Evolutionary conservation across 2,888 invertebrate genomes (phyloP).

Genomic region (Yponomeuta sedellus): DNA sequence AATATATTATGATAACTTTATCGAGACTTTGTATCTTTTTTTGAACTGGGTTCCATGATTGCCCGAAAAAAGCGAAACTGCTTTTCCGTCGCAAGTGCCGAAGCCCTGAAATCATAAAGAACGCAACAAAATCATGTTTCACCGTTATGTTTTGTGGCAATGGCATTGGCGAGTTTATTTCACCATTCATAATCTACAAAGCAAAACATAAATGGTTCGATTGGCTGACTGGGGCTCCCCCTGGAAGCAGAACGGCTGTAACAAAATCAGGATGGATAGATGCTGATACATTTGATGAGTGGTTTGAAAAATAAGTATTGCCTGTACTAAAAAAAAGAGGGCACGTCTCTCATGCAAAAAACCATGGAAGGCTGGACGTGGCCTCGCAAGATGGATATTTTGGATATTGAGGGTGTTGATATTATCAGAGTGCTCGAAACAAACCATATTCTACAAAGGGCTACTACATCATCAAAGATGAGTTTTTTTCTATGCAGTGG

Average conservation of each 20-base stretch:
- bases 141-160: constrained; percentile 27
- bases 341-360: too few species aligned
- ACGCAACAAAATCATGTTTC: constrained; percentile 28
- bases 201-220: constrained; percentile 26
- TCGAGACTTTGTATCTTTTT: too few species aligned
- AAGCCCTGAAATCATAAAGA: constrained; percentile 26
- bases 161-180: constrained; percentile 25
- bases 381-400: too few species aligned
- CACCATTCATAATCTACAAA: constrained; percentile 28
- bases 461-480: too few species aligned
- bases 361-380: too few species aligned
- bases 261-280: constrained; percentile 27
- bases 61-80: constrained; percentile 25
- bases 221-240: constrained; percentile 26
- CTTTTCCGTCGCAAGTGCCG: constrained; percentile 24
- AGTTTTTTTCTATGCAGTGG: too few species aligned
- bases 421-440: too few species aligned
- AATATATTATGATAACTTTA: too few species aligned
- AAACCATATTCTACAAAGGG: too few species aligned
- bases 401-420: too few species aligned
- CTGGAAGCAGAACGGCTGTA: constrained; percentile 24
- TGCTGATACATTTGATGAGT: constrained; percentile 25
- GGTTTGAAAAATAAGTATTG: constrained; percentile 18
- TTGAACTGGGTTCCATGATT: constrained; percentile 27
- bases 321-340: too few species aligned